Conservation (phyloP, 2,888 invertebrate species). For the Noctua pronuba region DNA sequence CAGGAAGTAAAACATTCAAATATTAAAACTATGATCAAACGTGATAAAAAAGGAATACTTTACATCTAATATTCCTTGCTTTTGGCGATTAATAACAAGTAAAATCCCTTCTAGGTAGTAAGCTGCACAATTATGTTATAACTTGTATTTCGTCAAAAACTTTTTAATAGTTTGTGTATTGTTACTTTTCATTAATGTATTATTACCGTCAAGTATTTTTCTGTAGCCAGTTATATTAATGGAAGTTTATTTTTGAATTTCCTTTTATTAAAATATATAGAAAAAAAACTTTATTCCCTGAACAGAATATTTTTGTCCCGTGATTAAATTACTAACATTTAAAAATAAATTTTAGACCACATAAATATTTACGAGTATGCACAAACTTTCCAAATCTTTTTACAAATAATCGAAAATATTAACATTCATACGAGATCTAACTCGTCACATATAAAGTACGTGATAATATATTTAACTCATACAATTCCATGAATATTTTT, state of each 20-base stretch:
- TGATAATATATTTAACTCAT: constrained; percentile 42
- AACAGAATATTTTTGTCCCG: background rate
- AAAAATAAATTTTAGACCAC: background rate
- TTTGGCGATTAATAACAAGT: background rate
- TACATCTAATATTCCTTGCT: background rate
- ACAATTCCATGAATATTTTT: constrained; percentile 60
- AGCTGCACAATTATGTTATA: background rate
- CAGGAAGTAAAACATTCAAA: background rate
- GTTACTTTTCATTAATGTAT: no score
- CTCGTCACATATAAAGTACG: constrained; percentile 42
- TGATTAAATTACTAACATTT: background rate
- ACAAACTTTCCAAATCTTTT: constrained; percentile 38
- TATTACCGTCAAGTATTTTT: background rate
- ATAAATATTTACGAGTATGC: constrained; percentile 13
- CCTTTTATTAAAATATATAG: background rate
- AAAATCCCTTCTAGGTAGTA: background rate
- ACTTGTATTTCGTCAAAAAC: background rate
- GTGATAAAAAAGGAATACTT: background rate
- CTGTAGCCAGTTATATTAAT: background rate
- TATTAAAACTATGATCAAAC: background rate
- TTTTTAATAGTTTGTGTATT: constrained; percentile 9
- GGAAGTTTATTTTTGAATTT: background rate
- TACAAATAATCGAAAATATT: constrained; percentile 47
- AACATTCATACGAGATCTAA: constrained; percentile 33
- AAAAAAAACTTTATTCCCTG: background rate